Base-by-base conservation (phyloP, 2,113 vertebrate species). In the Chaetura pelagica region DNA sequence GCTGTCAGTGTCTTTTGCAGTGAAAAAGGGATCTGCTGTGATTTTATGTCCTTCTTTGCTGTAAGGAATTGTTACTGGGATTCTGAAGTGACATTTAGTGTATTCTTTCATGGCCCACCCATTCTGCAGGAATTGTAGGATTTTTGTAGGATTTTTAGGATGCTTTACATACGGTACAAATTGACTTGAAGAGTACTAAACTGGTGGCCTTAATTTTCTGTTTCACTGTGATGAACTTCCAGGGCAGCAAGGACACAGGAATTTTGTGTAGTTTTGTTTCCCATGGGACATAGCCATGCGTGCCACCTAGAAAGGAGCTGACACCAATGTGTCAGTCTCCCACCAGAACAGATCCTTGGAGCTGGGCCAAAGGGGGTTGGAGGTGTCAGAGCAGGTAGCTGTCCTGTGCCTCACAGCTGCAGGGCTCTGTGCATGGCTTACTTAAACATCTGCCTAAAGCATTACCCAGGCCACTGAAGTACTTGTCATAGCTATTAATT, bases 231-330 rank as follows among this genome's bases (percentile, higher is more conserved):
- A 30, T 12, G 42, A 67, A 30, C 68, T 74, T 81, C 59, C 21
- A 44, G 40, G 58, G 30, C 35, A 48, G n/a, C 34, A 48, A 42
- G 49, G 63, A 18, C 38, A 29, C 10, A 62, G 71, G 23, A 34
- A 14, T 71, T 48, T 71, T 48, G 48, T 48, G 40, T 69, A 16
- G 38, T 55, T 55, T 21, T 10, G 17, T 63, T 55, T 68, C n/a
- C 48, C 23, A 3, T 21, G 46, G 54, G 29, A 55, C 3, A 1
- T 48, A 38, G 38, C 17, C 1, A 0, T 64, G 57, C 32, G 34
- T 73, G 58, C 34, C 34, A 17, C 58, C 64, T 63, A 17, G 58
- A 24, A 26, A 30, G 34, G 42, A 72, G 34, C 51, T 27, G 44
- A 44, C 44, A 59, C 35, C 48, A 10, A 5, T 4, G 6, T 34